A percentile compares a stretch with the other conserved stretches of the same genome.
Evolutionary conservation across 2,888 invertebrate species (phyloP).

Genomic region (Sceliomorpha sp.): DNA sequence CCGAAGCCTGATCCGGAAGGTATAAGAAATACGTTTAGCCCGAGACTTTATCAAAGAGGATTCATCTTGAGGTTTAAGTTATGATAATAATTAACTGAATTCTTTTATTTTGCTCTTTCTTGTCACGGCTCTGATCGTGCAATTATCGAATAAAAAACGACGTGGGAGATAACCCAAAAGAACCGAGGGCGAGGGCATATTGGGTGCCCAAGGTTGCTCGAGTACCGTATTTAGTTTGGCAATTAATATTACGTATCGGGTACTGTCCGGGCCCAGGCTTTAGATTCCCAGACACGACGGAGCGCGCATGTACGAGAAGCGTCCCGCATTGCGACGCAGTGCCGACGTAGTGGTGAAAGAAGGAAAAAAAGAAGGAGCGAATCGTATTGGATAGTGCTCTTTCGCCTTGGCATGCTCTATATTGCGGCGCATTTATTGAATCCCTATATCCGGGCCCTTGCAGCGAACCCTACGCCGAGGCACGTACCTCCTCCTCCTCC

Average conservation of each 20-base stretch:
- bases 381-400: background rate
- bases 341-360: constrained; percentile 15
- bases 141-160: constrained; percentile 12
- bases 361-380: background rate
- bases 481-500: constrained; percentile 67
- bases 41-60: too few relatives aligned
- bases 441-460: constrained; percentile 67
- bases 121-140: constrained; percentile 18
- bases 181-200: constrained; percentile 13
- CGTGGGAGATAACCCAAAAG: constrained; percentile 7
- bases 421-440: constrained; percentile 65
- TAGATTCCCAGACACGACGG: constrained; percentile 31
- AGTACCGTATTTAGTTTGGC: constrained; percentile 62
- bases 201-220: constrained; percentile 17
- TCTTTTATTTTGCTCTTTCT: constrained; percentile 20
- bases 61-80: too few relatives aligned
- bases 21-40: too few relatives aligned
- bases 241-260: constrained; percentile 63
- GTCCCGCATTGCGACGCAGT: constrained; percentile 2
- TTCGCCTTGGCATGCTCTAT: constrained; percentile 2
- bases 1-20: too few relatives aligned
- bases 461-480: constrained; percentile 65
- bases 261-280: constrained; percentile 16
- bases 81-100: background rate
- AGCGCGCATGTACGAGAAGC: constrained; percentile 9